Conservation (phyloP, 2,888 invertebrate genomes). For the Brenthis hecate region DNA sequence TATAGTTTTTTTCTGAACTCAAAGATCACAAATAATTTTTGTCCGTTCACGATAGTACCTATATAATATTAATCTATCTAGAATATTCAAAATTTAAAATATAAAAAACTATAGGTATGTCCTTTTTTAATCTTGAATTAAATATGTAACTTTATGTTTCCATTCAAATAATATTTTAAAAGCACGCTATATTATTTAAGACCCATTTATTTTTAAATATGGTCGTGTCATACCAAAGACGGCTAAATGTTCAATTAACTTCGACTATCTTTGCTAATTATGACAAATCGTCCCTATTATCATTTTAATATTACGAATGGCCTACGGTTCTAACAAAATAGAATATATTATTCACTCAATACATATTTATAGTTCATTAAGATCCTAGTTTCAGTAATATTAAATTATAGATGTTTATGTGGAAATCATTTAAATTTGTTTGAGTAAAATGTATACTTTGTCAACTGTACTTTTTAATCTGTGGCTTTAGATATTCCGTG, state of each 20-base stretch:
- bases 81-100: too few relatives aligned
- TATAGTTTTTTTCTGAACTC: too few relatives aligned
- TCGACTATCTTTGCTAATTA: slow-evolving; percentile 25
- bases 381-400: slow-evolving; percentile 9
- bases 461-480: too few relatives aligned
- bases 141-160: too few relatives aligned
- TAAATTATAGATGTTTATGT: slow-evolving; percentile 8
- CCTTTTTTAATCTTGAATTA: too few relatives aligned
- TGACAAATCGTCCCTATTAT: slow-evolving; percentile 28
- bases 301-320: slow-evolving; percentile 10
- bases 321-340: not conserved
- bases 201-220: not conserved
- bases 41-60: too few relatives aligned
- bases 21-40: too few relatives aligned
- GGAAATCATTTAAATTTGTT: not conserved
- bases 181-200: not conserved
- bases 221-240: not conserved
- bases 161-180: not conserved
- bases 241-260: slow-evolving; percentile 15
- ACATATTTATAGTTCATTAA: slow-evolving; percentile 20
- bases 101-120: too few relatives aligned
- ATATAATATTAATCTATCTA: too few relatives aligned
- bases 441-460: too few relatives aligned
- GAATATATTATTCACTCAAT: slow-evolving; percentile 19
- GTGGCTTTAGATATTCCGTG: too few relatives aligned